These are phyloP conservation scores for Centroberyx gerrardi DNA, from an alignment of 2,797 vertebrate genomes.

Conservation along the genomic window DNA sequence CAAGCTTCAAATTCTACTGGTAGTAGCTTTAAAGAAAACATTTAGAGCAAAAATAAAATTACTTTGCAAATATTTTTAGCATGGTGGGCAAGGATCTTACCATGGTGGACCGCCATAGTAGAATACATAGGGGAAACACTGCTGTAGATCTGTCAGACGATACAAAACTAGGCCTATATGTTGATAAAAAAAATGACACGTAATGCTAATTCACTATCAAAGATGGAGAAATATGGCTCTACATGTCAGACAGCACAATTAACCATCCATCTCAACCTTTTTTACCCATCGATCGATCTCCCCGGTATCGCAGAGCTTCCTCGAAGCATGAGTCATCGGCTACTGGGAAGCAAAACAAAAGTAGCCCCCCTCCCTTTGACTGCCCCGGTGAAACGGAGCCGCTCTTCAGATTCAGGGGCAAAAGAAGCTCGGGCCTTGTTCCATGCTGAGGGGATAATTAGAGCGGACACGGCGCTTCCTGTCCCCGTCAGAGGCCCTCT, in stretches of 20 bases:
- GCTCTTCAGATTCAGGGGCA: constrained; percentile 45
- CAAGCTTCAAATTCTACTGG: too few species aligned
- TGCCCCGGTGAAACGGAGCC: constrained; percentile 37
- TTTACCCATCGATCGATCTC: constrained; percentile 21
- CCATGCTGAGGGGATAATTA: constrained; percentile 49
- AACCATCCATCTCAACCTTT: constrained; percentile 8
- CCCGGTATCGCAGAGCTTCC: constrained; percentile 36
- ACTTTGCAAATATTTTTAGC: too few species aligned
- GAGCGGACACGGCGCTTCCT: constrained; percentile 45
- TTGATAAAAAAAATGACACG: too few species aligned
- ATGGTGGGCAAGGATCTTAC: too few species aligned
- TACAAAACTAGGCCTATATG: too few species aligned
- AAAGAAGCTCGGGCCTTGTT: constrained; percentile 35
- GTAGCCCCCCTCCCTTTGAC: constrained; percentile 5
- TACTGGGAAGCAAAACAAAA: constrained; percentile 49
- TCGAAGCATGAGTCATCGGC: constrained; percentile 56
- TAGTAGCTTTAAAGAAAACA: too few species aligned
- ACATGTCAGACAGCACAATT: neutral
- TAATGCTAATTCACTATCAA: neutral
- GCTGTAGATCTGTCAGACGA: too few species aligned
- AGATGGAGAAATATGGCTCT: neutral
- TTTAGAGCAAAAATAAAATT: too few species aligned
- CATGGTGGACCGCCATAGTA: too few species aligned
- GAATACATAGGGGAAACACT: too few species aligned
- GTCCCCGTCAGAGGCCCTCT: constrained; percentile 30